Conservation (phyloP, 2,888 invertebrate genomes). For the Apodemia duryi region DNA sequence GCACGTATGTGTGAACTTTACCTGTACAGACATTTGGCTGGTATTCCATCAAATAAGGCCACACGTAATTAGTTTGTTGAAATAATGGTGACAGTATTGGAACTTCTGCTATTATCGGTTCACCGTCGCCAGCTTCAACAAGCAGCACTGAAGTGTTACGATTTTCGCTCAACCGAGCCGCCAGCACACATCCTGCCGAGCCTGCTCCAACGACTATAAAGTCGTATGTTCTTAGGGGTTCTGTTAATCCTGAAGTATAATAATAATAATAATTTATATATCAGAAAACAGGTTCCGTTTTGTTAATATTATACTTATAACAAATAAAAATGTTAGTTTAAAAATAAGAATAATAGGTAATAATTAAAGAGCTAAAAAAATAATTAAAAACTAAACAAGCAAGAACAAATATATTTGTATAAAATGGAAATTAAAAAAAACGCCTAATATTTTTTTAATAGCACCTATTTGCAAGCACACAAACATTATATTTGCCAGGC, state of each 20-base stretch:
- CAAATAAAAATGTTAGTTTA: no score
- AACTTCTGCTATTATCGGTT: slow-evolving; percentile 60
- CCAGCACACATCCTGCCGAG: slow-evolving; percentile 75
- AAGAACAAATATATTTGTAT: no score
- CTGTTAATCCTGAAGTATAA: neutral
- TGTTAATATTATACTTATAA: no score
- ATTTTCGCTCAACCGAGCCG: slow-evolving; percentile 69
- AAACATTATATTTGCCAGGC: no score
- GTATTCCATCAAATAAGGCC: slow-evolving; percentile 77
- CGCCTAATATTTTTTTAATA: no score
- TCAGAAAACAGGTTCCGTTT: no score
- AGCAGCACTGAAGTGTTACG: slow-evolving; percentile 64
- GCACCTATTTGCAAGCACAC: no score
- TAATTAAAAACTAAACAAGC: no score
- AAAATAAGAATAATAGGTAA: no score
- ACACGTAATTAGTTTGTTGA: slow-evolving; percentile 63
- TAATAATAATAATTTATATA: no score
- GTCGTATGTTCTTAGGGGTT: slow-evolving; percentile 46
- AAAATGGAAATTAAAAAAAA: no score
- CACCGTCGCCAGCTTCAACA: slow-evolving; percentile 70
- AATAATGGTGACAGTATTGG: slow-evolving; percentile 64
- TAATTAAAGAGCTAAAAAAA: no score
- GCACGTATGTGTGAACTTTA: slow-evolving; percentile 20
- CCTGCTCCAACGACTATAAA: slow-evolving; percentile 78
- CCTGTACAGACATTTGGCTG: slow-evolving; percentile 75